phyloP scores from a whole-genome alignment of 2,888 invertebrate species.

The Scotopteryx bipunctaria region DNA sequence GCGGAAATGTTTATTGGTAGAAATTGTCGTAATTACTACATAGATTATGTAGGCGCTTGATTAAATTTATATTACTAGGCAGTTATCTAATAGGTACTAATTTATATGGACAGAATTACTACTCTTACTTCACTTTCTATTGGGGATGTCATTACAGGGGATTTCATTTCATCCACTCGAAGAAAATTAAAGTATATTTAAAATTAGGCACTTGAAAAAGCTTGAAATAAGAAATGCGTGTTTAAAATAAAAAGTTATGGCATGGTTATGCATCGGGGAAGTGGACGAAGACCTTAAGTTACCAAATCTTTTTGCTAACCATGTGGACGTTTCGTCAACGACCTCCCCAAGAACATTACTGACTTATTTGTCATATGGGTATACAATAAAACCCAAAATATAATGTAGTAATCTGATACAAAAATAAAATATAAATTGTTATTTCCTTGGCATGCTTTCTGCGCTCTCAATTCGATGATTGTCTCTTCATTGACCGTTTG shows the following conservation, averaged over 20 bases:
- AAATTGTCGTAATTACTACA: constrained; percentile 3
- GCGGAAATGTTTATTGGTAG: constrained; percentile 10
- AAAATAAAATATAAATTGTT: constrained; percentile 19
- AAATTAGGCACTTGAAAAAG: no score
- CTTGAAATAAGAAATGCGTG: no score
- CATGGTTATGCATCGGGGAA: no score
- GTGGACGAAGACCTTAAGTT: no score
- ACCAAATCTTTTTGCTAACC: no score
- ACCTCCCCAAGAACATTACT: neutral
- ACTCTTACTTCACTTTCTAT: no score
- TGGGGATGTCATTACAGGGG: no score
- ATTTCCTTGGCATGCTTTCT: constrained; percentile 36
- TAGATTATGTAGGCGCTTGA: neutral
- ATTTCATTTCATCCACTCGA: no score
- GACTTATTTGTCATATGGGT: neutral
- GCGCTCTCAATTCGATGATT: constrained; percentile 39
- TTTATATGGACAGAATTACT: no score
- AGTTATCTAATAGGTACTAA: no score
- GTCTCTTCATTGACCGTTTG: constrained; percentile 35
- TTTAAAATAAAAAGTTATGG: no score
- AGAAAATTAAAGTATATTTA: no score
- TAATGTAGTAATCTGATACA: neutral
- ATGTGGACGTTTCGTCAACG: neutral
- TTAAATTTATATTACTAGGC: neutral
- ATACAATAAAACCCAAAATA: neutral